Evolutionary conservation across 2,888 invertebrate genomes (phyloP), one percentile per base, ranked within the genome.

Genomic region (Melieria picta): DNA sequence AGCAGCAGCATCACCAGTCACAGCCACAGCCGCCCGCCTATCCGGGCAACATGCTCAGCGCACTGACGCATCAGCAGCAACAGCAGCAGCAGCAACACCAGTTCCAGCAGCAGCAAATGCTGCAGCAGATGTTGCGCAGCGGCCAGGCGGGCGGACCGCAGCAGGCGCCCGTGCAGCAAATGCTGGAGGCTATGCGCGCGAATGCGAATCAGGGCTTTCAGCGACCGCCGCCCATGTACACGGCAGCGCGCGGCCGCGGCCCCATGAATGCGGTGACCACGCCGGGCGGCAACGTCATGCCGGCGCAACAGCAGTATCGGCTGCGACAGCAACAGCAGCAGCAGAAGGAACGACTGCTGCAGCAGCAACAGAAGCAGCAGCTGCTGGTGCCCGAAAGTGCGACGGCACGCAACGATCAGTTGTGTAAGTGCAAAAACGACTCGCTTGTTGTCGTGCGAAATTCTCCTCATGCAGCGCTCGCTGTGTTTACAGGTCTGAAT

Each of bases 291-390:
- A 81, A 80, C 50, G 82, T 82, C 56, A 72, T 84, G 71, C 72
- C 78, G 60, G 69, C 78, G 30, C 68, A 72, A 68, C 81, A 82
- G 45, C 83, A 82, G 50, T 77, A 83, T 60, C 84, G 84, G 52
- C 80, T 80, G 57, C 79, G 85, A 72, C 81, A 82, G 1, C 83
- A 81, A 10, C 78, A 83, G 16, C 84, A 84, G 64, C 77, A 80
- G 57, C 90, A 93, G 76, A 91, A 92, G 80, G 91, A 91, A 78
- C 90, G 94, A 10, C 87, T 94, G 79, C 87, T 95, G 80, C 93
- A 93, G 79, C 91, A 92, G 84, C 95, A 95, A 85, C 92, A 93
- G 81, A 92, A 93, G 83, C 95, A 95, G 83, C 93, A 93, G 82
- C 87, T 94, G 87, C 89, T 94, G 76, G 93, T 94, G 80, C 92